Conservation (phyloP, 2,888 invertebrate species). For the Drosophila helvetica region DNA sequence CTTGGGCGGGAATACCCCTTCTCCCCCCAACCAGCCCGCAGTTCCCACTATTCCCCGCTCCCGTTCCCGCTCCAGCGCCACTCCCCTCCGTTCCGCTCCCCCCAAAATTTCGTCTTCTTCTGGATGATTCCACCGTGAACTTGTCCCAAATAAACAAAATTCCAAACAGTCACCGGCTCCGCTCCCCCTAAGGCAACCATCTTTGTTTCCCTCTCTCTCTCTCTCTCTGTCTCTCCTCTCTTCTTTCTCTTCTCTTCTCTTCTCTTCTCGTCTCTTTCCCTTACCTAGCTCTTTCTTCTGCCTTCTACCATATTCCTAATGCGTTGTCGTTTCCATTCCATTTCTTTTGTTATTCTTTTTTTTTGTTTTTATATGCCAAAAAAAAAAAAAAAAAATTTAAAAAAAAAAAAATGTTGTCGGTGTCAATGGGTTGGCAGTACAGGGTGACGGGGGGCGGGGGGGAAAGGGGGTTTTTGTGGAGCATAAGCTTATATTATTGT, state of each 20-base stretch:
- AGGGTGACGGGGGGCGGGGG: not conserved
- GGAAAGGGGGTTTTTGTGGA: slow-evolving; percentile 6
- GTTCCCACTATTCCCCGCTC: too few relatives aligned
- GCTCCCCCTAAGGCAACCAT: slow-evolving; percentile 47
- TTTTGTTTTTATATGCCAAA: slow-evolving; percentile 31
- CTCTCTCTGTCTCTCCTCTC: slow-evolving; percentile 22
- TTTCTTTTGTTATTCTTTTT: slow-evolving; percentile 24
- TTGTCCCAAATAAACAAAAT: slow-evolving; percentile 82
- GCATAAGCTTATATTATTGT: slow-evolving; percentile 29
- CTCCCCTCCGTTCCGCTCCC: not conserved
- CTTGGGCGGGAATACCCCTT: slow-evolving; percentile 18
- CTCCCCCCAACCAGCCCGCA: too few relatives aligned
- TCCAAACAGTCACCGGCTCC: slow-evolving; percentile 51
- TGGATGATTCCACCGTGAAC: slow-evolving; percentile 63
- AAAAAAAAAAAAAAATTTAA: not conserved
- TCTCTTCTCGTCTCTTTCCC: slow-evolving; percentile 24
- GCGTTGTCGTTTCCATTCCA: slow-evolving; percentile 21
- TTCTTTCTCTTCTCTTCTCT: slow-evolving; percentile 22
- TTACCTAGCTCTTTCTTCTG: slow-evolving; percentile 31
- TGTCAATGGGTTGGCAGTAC: slow-evolving; percentile 26
- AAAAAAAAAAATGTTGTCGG: slow-evolving; percentile 20
- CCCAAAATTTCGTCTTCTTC: slow-evolving; percentile 11
- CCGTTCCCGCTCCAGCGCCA: slow-evolving; percentile 5
- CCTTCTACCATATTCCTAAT: slow-evolving; percentile 18
- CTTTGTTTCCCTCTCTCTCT: not conserved